Base-by-base conservation (phyloP, 2,113 vertebrate genomes). In the Malurus alboscapulatus region DNA sequence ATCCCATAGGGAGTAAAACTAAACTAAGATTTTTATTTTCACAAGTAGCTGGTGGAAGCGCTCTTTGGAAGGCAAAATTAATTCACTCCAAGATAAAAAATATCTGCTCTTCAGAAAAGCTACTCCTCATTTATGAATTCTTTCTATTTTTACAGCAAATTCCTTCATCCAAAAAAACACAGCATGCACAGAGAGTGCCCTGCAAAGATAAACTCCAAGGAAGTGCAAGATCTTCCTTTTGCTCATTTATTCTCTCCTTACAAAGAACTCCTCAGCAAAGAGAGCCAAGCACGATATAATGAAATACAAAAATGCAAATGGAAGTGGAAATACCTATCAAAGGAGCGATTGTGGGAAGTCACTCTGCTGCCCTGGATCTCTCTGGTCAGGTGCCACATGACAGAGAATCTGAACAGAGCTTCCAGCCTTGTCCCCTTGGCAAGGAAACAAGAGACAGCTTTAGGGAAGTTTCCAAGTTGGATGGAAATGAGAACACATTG, bases 311-410 rank as follows among this genome's bases (percentile, higher is more conserved):
- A 65, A 89, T 15, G 12, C 14, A 71, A 87, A 72, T 44, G 29
- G n/a, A 73, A 93, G 47, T 40, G 61, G 69, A 86, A 94, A 96
- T 90, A 99, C 99, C 99, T 98, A 59, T 99, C 99, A 84, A 99
- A 99, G 51, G 99, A 99, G 61, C 99, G 99, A 80, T 97, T 99
- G 89, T 98, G 98, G 44, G 99, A 99, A 9, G 98, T 97, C 83
- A 98, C 98, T 79, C 98, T 98, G 95, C 97, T 98, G 92, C 97
- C 97, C 72, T 99, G 99, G 92, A 98, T 98, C 95, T 99, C 99
- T 68, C 99, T 96, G 7, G 99, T 99, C 97, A 99, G 98, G 96
- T 99, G 99, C 99, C 99, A 99, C 91, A 99, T 97, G 72, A 99
- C 97, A 5, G 99, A 99, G 84, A 99, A 99, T 59, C 99, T 97